A percentile compares a stretch with the other conserved stretches of the same genome.
Evolutionary conservation across 2,113 vertebrate species (phyloP).

Genomic region (Ovibos moschatus): DNA sequence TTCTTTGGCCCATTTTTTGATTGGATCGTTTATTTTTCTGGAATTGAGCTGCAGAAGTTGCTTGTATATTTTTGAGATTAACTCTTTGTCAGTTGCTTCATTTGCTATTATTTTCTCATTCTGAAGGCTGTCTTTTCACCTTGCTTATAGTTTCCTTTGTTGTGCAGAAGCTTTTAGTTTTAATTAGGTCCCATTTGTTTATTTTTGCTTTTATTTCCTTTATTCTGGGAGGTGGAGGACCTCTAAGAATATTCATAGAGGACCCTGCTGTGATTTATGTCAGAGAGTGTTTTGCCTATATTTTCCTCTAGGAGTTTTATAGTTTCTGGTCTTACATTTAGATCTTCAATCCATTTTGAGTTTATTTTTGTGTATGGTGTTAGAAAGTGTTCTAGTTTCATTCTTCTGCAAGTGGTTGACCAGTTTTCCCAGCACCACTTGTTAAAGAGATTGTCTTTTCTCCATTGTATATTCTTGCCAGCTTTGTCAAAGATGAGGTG

Average conservation of each 20-base stretch:
- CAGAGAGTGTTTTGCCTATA: neutral
- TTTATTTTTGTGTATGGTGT: neutral
- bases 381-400: neutral
- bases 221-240: neutral
- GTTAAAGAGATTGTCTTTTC: neutral
- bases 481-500: neutral
- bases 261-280: neutral
- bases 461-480: neutral
- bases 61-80: neutral
- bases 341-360: neutral
- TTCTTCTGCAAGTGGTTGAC: neutral
- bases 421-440: neutral
- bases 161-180: neutral
- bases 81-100: accelerated
- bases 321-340: neutral
- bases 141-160: neutral
- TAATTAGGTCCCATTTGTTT: neutral
- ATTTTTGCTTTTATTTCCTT: neutral
- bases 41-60: neutral
- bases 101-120: neutral
- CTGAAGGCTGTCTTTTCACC: neutral
- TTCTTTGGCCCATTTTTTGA: neutral
- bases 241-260: neutral
- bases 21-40: neutral
- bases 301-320: neutral